phyloP scores from a whole-genome alignment of 2,113 vertebrate genomes.

The Syngnathus scovelli region DNA sequence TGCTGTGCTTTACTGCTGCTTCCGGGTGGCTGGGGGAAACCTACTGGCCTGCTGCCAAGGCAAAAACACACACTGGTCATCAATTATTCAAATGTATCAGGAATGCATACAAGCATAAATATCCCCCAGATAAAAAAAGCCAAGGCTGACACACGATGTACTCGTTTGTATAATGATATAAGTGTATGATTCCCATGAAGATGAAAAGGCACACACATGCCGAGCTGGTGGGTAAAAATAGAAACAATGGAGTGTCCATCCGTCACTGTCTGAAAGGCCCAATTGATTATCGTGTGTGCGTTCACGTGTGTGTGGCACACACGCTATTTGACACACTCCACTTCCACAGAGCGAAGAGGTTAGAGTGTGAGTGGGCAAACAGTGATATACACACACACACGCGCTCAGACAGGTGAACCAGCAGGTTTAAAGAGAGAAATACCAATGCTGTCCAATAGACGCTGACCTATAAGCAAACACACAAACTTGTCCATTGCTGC shows the following conservation, averaged over 20 bases:
- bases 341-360: conserved; percentile 36
- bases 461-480: conserved; percentile 32
- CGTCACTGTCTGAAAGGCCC: conserved; percentile 55
- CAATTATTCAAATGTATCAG: conserved; percentile 8
- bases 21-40: conserved; percentile 19
- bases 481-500: conserved; percentile 18
- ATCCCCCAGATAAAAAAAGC: background rate
- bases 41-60: conserved; percentile 7
- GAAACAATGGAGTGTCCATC: conserved; percentile 52
- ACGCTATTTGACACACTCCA: conserved; percentile 41
- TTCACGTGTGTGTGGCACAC: conserved; percentile 15
- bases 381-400: conserved; percentile 23
- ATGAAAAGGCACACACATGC: conserved; percentile 28
- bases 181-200: conserved; percentile 19
- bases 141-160: background rate
- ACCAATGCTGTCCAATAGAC: conserved; percentile 39
- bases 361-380: conserved; percentile 43
- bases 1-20: conserved; percentile 10
- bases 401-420: conserved; percentile 25
- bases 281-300: conserved; percentile 37
- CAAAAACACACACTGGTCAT: conserved; percentile 3
- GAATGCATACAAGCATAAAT: conserved; percentile 6
- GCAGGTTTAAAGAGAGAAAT: conserved; percentile 44
- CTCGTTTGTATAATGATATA: conserved; percentile 9
- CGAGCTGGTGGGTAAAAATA: conserved; percentile 49